Conservation (phyloP, 2,113 vertebrate species). For the Pseudorectes ferrugineus region DNA sequence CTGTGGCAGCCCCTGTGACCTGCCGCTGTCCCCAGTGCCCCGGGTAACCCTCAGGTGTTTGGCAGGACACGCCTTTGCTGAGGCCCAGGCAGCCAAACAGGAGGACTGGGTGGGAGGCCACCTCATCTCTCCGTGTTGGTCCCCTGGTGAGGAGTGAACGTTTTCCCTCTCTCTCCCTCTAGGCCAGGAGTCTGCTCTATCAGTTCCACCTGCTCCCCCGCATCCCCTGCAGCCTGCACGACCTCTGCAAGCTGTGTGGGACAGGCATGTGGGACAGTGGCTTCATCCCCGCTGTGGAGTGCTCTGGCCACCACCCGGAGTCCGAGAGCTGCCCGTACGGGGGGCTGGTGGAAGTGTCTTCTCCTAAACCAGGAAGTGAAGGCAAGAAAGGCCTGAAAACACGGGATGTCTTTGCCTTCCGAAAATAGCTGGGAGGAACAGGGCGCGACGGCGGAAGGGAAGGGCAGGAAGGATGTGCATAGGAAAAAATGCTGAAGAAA, state of each 20-base stretch:
- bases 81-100: not conserved
- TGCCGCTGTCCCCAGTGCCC: not conserved
- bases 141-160: not conserved
- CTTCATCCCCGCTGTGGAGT: slow-evolving; percentile 92
- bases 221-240: slow-evolving; percentile 93
- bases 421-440: slow-evolving; percentile 75
- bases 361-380: slow-evolving; percentile 65
- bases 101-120: not conserved
- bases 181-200: slow-evolving; percentile 95
- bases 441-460: not conserved
- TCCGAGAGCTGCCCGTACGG: slow-evolving; percentile 90
- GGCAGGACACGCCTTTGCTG: not conserved
- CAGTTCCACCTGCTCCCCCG: slow-evolving; percentile 92
- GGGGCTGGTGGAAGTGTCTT: slow-evolving; percentile 76
- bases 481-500: not conserved
- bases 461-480: slow-evolving; percentile 6
- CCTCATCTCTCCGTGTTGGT: rapidly evolving
- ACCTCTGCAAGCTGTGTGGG: slow-evolving; percentile 91
- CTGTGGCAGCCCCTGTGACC: not conserved
- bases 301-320: slow-evolving; percentile 86
- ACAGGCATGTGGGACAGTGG: slow-evolving; percentile 98
- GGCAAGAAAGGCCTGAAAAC: slow-evolving; percentile 78
- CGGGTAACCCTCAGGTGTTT: rapidly evolving
- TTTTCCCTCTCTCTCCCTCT: not conserved
- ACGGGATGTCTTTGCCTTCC: slow-evolving; percentile 86